Base-by-base conservation (phyloP, 2,113 vertebrate genomes). In the Puffinus mauretanicus region DNA sequence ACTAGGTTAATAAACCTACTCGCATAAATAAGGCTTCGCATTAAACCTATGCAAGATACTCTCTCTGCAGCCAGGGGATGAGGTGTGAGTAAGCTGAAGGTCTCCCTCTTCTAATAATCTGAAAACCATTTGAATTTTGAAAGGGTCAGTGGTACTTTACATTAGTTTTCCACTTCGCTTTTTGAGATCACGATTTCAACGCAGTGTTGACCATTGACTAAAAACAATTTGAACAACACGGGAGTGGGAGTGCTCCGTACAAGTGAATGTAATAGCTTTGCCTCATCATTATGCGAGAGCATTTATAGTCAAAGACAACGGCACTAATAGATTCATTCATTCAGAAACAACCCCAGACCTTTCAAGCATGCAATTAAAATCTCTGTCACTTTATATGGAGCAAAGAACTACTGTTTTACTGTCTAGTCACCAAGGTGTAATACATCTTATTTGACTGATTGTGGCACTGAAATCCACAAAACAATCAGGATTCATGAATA, bases 281-380 rank as follows among this genome's bases (percentile, higher is more conserved):
- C 73, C 92, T 96, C 90, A 83, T 94, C 89, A 46, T 83, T 84
- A 82, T 82, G 60, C 86, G 6, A 89, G 84, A 86, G 30, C 94
- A 71, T 92, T 96, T 87, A 79, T 51, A 79, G 93, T 83, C 92
- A 73, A 80, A 93, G 95, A 94, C 93, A 96, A 94, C 32, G 6
- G 89, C 93, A 70, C 86, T 97, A 95, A 97, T 95, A 94, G 92
- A 96, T 96, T 93, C 72, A 84, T 93, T 96, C 95, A 90, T 85
- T 97, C 91, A 93, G 93, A 91, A 97, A 93, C 95, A 65, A 76
- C 88, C 90, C 90, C 77, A 91, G 96, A 92, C 91, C 62, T 66
- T 83, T 78, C 95, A 94, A 85, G 96, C 88, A 22, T 71, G 90
- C 94, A 97, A 96, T 97, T 97, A 97, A 97, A 98, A 97, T 62